Base-by-base conservation (phyloP, 2,888 invertebrate species). In the Steromphala cineraria region DNA sequence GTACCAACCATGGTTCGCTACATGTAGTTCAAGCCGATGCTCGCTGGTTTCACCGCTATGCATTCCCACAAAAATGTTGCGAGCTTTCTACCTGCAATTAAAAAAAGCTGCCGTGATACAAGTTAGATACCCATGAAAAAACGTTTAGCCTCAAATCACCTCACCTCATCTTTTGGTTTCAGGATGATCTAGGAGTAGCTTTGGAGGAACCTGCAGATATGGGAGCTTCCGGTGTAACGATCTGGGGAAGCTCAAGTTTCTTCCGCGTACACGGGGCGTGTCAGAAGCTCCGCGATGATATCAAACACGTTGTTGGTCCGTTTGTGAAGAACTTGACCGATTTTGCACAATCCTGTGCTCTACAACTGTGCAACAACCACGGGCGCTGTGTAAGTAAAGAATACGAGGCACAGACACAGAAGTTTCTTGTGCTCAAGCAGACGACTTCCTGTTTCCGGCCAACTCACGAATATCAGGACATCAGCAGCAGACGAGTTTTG, bases 211-310 rank as follows among this genome's bases (percentile, higher is more conserved):
- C 89, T 13, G 88, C 87, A 36, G 83, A 87, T 67, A 85, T 87
- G 75, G 90, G 90, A 21, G 81, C 89, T 0, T 87, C 87, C 21
- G 91, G 90, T 0, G 86, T 89, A 15, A 84, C 88, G n/a, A 56
- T 91, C 40, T 91, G 91, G 91, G 90, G 86, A 10, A 88, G 87
- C 31, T 85, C 85, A 0, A 24, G 46, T 17, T 77, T 78, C 10
- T 86, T 88, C 74, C 52, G 75, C 52, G 85, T 81, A 74, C 52
- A 76, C 52, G 85, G 80, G n/a, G 84, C 88, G 52, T 91, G 91
- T 75, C 74, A 80, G 7, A 62, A 55, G 5, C 52, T 88, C 24
- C 82, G 86, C 74, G 75, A 81, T 0, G 90, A 90, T 79, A 36
- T 91, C n/a, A 80, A 85, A 36, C 75, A 36, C 1, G 80, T 84